phyloP scores from a whole-genome alignment of 2,113 vertebrate genomes.

The Halichoeres trimaculatus region DNA sequence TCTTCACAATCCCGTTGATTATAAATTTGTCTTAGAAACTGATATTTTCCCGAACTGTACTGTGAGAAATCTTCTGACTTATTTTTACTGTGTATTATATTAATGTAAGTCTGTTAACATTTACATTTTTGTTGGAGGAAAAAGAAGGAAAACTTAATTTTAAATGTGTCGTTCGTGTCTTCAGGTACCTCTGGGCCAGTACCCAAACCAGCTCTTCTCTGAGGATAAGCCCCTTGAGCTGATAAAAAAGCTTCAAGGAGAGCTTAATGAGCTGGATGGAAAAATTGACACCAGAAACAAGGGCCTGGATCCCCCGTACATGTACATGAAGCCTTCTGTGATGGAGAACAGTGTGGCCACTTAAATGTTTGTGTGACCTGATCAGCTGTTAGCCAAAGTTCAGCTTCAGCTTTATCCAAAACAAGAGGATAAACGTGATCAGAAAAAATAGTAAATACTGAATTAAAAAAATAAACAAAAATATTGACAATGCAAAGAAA shows the following conservation, averaged over 20 bases:
- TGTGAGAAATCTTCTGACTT: no score
- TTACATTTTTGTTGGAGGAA: no score
- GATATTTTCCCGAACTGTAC: no score
- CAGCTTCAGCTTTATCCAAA: neutral
- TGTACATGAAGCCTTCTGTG: conserved; percentile 55
- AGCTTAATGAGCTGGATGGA: conserved; percentile 32
- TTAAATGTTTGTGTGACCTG: conserved; percentile 17
- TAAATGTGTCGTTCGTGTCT: conserved; percentile 9
- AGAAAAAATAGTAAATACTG: no score
- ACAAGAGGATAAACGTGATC: neutral
- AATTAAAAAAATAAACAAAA: no score
- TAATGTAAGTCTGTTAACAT: no score
- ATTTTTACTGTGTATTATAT: no score
- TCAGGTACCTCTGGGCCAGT: conserved; percentile 50
- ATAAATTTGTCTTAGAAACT: no score
- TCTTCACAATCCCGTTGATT: no score
- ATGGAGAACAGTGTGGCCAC: conserved; percentile 68
- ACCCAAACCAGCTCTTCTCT: conserved; percentile 49
- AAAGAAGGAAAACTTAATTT: no score
- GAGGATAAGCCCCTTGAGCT: conserved; percentile 40
- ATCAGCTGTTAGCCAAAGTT: neutral
- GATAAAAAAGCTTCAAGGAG: conserved; percentile 43
- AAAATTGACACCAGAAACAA: conserved; percentile 59
- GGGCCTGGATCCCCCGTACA: conserved; percentile 47
- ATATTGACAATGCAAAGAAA: neutral